Conservation (phyloP, 2,888 invertebrate genomes). For the Anticlea derivata region DNA sequence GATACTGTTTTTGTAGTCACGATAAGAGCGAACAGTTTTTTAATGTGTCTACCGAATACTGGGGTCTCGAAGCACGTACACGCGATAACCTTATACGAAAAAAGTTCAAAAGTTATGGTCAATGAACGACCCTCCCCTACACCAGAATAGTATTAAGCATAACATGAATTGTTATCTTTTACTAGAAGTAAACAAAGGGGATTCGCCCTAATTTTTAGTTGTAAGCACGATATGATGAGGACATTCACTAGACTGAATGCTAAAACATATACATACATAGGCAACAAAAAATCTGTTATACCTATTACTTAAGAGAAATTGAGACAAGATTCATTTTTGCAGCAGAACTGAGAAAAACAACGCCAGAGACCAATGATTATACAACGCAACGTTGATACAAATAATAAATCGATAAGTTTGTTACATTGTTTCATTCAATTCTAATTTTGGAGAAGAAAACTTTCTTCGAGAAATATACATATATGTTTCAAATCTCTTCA, state of each 20-base stretch:
- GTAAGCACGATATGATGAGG: slow-evolving; percentile 15
- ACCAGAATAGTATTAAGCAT: slow-evolving; percentile 19
- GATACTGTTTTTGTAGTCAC: too few species aligned
- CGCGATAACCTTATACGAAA: slow-evolving; percentile 26
- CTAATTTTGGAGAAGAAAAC: slow-evolving; percentile 42
- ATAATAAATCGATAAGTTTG: slow-evolving; percentile 52
- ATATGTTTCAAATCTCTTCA: slow-evolving; percentile 37
- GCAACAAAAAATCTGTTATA: not conserved
- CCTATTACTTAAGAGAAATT: slow-evolving; percentile 13
- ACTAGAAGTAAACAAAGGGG: slow-evolving; percentile 24
- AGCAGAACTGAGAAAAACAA: slow-evolving; percentile 13
- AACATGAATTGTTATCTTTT: slow-evolving; percentile 29
- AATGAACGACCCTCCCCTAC: slow-evolving; percentile 30
- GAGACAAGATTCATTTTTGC: slow-evolving; percentile 13
- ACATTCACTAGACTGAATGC: slow-evolving; percentile 21
- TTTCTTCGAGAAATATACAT: slow-evolving; percentile 42
- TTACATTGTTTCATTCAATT: slow-evolving; percentile 42
- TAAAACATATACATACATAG: slow-evolving; percentile 1
- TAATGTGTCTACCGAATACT: slow-evolving; percentile 1
- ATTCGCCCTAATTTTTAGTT: slow-evolving; percentile 21
- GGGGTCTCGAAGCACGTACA: slow-evolving; percentile 27
- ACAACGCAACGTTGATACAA: slow-evolving; percentile 41
- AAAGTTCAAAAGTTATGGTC: slow-evolving; percentile 27
- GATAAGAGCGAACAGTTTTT: not conserved
- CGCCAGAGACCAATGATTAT: slow-evolving; percentile 11